Evolutionary conservation across 2,888 invertebrate species (phyloP).

Genomic region (Ischnus inquisitorius): DNA sequence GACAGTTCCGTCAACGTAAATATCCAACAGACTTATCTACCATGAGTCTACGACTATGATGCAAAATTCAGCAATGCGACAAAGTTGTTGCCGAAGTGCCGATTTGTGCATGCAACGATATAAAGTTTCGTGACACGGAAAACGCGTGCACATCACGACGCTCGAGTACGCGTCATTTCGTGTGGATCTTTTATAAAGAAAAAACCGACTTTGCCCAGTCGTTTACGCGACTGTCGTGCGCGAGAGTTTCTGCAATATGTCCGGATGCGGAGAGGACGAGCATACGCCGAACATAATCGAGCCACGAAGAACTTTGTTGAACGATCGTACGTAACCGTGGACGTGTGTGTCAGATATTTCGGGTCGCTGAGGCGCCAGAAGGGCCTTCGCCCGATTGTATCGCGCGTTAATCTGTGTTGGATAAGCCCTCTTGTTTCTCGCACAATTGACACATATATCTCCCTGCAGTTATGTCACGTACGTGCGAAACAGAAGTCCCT

Average conservation of each 20-base stretch:
- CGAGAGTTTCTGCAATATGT: not conserved
- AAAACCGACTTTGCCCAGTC: conserved; percentile 43
- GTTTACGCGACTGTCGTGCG: not conserved
- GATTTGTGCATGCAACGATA: not conserved
- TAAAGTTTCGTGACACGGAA: conserved; percentile 11
- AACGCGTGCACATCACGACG: not conserved
- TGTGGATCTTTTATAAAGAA: conserved; percentile 57
- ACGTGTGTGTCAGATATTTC: not conserved
- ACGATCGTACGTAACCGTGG: conserved; percentile 37
- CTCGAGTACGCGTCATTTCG: conserved; percentile 21
- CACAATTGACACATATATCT: conserved; percentile 9
- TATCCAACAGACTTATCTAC: too few relatives aligned
- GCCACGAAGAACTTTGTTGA: conserved; percentile 57
- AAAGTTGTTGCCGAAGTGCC: not conserved
- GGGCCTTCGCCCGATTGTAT: too few relatives aligned
- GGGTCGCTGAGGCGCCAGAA: too few relatives aligned
- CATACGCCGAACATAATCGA: conserved; percentile 35
- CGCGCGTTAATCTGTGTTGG: too few relatives aligned
- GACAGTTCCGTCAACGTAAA: too few relatives aligned
- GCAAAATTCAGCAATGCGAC: not conserved
- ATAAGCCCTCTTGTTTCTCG: too few relatives aligned
- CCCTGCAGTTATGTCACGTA: not conserved
- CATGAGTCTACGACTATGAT: not conserved
- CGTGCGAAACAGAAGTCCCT: conserved; percentile 23
- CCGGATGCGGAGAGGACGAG: not conserved